Evolutionary conservation across 2,113 vertebrate genomes (phyloP), one percentile per base, ranked within the genome.

Genomic region (Ariopsis seemanni): DNA sequence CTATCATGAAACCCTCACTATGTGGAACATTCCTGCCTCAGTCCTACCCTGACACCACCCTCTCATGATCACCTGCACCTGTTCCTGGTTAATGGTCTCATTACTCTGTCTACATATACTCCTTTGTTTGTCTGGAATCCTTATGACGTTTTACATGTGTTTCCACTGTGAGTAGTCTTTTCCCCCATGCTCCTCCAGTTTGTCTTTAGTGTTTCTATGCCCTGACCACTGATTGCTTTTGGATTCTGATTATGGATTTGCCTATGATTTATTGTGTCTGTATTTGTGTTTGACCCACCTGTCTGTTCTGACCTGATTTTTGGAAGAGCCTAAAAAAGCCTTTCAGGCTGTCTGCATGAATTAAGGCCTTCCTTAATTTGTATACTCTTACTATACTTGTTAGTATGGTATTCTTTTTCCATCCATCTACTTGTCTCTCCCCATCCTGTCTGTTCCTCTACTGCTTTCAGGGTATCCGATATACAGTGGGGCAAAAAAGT

Each of bases 71-170:
- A 71, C 82, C 48, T 84, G 65, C 82, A 84, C 82, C 63, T 84
- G 82, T 57, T 84, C n/a, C 50, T 71, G 11, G 42, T 83, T 83
- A 83, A 83, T 83, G 50, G 50, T 17, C 82, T 71, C 50, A 84
- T 84, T 84, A 84, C n/a, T 34, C 48, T 18, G 82, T 84, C 65
- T 71, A 83, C 52, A 71, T 84, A 69, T 84, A 84, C 65, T 84
- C 48, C 42, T 69, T 71, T 84, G 63, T 71, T 53, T 84, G 65
- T 83, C 82, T 82, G 30, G 11, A 11, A 3, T 12, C 57, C 60
- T 63, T 63, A 25, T 65, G 25, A 84, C 27, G 42, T 71, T 25
- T 52, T 71, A 57, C 82, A 84, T 55, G 82, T 84, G 63, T 84
- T 69, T 84, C 65, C 52, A 71, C 65, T 84, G 50, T 84, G 48